Conservation (phyloP, 2,113 vertebrate genomes). For the Eulemur rufifrons region DNA sequence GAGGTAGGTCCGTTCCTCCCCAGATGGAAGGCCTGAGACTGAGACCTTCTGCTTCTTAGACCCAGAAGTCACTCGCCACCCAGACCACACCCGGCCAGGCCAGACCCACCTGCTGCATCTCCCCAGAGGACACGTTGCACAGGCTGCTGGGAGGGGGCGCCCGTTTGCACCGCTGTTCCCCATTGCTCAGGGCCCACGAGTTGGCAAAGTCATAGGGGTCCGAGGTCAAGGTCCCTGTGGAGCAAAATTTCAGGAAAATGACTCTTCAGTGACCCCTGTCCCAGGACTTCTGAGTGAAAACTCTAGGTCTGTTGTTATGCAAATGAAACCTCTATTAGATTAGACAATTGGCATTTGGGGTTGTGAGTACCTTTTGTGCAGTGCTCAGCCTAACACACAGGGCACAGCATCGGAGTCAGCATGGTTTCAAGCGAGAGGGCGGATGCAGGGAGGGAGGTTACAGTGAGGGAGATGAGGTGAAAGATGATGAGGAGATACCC, state of each 20-base stretch:
- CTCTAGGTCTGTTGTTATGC: neutral
- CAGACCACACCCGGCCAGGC: fast-evolving
- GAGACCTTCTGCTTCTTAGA: neutral
- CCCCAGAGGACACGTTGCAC: constrained; percentile 89
- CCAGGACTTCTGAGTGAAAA: neutral
- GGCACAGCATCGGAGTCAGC: neutral
- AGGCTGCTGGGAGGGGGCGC: constrained; percentile 84
- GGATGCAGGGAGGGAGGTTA: fast-evolving
- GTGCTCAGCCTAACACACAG: neutral
- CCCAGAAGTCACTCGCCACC: neutral
- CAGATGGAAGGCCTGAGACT: neutral
- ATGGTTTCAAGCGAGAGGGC: neutral
- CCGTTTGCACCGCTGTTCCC: constrained; percentile 87
- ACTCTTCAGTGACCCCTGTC: neutral
- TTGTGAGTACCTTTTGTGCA: neutral
- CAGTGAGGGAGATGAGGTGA: neutral
- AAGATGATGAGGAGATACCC: neutral
- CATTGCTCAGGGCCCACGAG: constrained; percentile 94
- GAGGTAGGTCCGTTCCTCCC: neutral
- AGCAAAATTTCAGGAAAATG: constrained; percentile 53
- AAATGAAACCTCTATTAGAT: neutral
- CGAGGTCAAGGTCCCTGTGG: constrained; percentile 89
- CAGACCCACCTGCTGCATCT: constrained; percentile 82
- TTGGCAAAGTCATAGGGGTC: constrained; percentile 95
- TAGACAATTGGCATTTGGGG: neutral